A percentile compares a stretch with the other conserved stretches of the same genome.
Conservation (phyloP, 2,797 vertebrate genomes). For the Agapornis canus region DNA sequence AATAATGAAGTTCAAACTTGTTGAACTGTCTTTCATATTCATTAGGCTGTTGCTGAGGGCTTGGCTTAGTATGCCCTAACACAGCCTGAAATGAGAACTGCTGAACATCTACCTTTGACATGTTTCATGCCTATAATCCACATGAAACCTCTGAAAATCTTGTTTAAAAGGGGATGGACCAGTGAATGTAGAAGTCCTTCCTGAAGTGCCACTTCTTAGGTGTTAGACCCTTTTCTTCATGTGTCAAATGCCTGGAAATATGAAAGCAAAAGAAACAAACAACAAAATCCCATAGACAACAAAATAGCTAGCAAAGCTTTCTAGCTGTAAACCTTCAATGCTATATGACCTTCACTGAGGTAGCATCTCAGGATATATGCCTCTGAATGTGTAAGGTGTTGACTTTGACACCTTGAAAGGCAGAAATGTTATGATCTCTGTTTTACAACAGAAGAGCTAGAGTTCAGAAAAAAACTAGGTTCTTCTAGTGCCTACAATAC, state of each 20-base stretch:
- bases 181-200: background rate
- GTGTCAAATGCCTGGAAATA: background rate
- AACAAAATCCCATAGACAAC: background rate
- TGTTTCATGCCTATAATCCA: background rate
- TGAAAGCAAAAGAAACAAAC: background rate
- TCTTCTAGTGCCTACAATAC: background rate
- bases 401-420: background rate
- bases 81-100: background rate
- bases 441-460: background rate
- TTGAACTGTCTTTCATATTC: background rate
- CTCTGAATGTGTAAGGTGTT: background rate
- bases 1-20: background rate
- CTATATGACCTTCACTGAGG: background rate
- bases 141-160: background rate
- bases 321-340: background rate
- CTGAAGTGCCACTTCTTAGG: background rate
- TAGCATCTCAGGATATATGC: background rate
- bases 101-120: background rate
- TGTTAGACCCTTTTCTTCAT: background rate
- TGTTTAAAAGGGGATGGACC: background rate
- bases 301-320: background rate
- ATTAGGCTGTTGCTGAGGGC: background rate
- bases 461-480: background rate
- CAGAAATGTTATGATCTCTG: rapidly evolving
- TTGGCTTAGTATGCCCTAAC: background rate